Conservation (phyloP, 2,113 vertebrate species). For the Boleophthalmus pectinirostris region DNA sequence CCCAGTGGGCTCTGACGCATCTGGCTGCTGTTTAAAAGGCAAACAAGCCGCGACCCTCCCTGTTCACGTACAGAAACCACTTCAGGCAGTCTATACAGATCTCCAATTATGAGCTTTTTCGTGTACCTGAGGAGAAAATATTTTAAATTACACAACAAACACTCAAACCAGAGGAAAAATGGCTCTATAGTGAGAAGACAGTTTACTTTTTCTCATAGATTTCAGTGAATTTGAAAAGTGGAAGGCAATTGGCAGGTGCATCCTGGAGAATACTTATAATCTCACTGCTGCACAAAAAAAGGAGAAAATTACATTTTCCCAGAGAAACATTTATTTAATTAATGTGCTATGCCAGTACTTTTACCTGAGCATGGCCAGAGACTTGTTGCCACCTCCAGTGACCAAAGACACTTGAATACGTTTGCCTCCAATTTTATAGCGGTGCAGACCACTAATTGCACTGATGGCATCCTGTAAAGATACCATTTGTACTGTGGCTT, state of each 20-base stretch:
- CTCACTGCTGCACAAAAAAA: slow-evolving; percentile 81
- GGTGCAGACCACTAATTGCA: slow-evolving; percentile 88
- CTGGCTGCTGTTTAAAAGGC: slow-evolving; percentile 88
- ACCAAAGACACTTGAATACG: slow-evolving; percentile 93
- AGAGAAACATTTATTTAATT: background rate
- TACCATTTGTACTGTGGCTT: slow-evolving; percentile 89
- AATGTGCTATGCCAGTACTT: background rate
- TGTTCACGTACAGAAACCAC: slow-evolving; percentile 89
- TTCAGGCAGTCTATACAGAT: slow-evolving; percentile 88
- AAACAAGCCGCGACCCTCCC: slow-evolving; percentile 85
- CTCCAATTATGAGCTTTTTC: slow-evolving; percentile 84
- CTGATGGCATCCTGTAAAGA: slow-evolving; percentile 91
- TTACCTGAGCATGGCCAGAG: slow-evolving; percentile 88
- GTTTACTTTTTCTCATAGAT: slow-evolving; percentile 97
- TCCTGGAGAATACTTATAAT: slow-evolving; percentile 90
- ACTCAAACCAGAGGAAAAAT: background rate
- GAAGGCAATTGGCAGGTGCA: slow-evolving; percentile 92
- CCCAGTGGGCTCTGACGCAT: slow-evolving; percentile 91
- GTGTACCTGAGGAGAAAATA: slow-evolving; percentile 79
- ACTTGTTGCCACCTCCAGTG: slow-evolving; percentile 86
- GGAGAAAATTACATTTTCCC: background rate
- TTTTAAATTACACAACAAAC: background rate
- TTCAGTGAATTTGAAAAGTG: slow-evolving; percentile 92
- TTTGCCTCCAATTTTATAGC: slow-evolving; percentile 91
- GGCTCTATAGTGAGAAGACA: background rate